Conservation (phyloP, 2,113 vertebrate genomes). For the Brienomyrus longianalis region DNA sequence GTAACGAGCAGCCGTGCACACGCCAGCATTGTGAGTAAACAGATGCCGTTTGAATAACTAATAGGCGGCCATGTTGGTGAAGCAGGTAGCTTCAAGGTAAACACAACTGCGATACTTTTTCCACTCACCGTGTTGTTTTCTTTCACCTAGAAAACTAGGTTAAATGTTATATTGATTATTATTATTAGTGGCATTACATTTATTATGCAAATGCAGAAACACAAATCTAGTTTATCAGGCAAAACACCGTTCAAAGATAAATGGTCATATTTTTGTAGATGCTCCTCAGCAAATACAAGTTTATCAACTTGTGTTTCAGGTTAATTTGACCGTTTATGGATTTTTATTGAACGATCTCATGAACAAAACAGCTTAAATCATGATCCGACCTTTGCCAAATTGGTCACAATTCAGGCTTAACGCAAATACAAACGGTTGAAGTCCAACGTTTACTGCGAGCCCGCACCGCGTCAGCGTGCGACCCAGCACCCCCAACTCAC, state of each 20-base stretch:
- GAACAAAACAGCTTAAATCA: constrained; percentile 13
- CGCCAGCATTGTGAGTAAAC: background rate
- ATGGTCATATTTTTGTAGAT: background rate
- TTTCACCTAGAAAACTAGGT: background rate
- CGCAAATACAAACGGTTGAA: constrained; percentile 57
- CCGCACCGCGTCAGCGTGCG: background rate
- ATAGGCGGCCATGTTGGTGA: background rate
- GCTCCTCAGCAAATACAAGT: constrained; percentile 20
- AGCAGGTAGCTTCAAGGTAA: background rate
- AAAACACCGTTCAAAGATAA: constrained; percentile 17
- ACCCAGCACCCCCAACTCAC: background rate
- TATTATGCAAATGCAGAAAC: background rate
- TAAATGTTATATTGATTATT: background rate
- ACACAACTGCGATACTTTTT: background rate
- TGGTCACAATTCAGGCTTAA: constrained; percentile 3
- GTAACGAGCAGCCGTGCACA: constrained; percentile 41
- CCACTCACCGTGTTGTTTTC: background rate
- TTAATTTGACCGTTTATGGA: constrained; percentile 27
- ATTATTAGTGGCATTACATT: background rate
- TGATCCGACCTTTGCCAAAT: constrained; percentile 8
- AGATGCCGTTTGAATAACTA: background rate
- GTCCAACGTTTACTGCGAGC: background rate
- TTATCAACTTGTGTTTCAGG: constrained; percentile 28
- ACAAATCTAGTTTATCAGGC: background rate
- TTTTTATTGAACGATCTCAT: constrained; percentile 31